These are phyloP conservation scores for Myripristis murdjan DNA, from an alignment of 2,797 vertebrate species.

Conservation along the genomic window DNA sequence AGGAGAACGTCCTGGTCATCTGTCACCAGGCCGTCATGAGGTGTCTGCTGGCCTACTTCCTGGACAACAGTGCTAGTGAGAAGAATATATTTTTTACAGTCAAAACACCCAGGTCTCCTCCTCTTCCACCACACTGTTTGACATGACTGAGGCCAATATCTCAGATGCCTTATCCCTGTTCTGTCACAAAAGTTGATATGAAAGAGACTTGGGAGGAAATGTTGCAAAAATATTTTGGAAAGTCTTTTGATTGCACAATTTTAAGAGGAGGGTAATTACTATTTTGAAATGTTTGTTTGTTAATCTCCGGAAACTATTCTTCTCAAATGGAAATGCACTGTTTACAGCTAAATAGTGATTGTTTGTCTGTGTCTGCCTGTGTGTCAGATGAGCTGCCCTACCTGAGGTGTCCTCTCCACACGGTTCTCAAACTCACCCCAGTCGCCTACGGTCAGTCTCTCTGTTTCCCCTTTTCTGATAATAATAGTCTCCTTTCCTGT, in stretches of 20 bases:
- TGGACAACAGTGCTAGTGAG: slow-evolving; percentile 92
- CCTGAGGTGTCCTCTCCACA: slow-evolving; percentile 90
- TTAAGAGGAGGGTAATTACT: background rate
- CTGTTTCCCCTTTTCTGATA: background rate
- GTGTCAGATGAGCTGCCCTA: slow-evolving; percentile 87
- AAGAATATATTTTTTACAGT: background rate
- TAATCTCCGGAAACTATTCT: too few species aligned
- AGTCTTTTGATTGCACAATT: background rate
- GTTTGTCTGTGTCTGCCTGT: background rate
- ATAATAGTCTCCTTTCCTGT: background rate
- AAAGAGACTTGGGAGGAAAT: too few species aligned
- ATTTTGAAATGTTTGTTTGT: too few species aligned
- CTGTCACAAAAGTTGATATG: too few species aligned
- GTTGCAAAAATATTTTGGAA: too few species aligned
- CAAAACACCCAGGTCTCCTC: background rate
- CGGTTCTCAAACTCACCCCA: slow-evolving; percentile 89
- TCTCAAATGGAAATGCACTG: background rate
- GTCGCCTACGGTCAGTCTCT: slow-evolving; percentile 84
- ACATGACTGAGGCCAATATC: too few species aligned
- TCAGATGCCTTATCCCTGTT: too few species aligned
- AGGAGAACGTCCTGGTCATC: slow-evolving; percentile 94
- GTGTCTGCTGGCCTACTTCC: slow-evolving; percentile 94
- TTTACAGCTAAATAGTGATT: background rate
- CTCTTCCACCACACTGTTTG: too few species aligned
- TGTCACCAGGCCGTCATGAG: slow-evolving; percentile 96